Conservation (phyloP, 2,113 vertebrate species). For the Hippocampus abdominalis region DNA sequence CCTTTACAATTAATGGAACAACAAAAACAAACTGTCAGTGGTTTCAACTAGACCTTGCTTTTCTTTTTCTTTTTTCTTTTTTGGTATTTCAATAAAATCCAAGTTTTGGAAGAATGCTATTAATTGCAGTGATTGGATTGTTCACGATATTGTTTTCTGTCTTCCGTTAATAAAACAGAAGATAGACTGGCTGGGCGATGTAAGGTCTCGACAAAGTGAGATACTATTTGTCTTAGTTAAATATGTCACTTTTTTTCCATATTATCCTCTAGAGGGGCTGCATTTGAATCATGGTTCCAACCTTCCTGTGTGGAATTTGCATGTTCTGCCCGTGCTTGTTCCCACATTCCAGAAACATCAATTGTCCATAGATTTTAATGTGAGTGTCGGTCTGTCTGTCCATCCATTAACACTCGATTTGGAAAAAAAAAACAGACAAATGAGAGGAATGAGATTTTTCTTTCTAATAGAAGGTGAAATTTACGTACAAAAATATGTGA, state of each 20-base stretch:
- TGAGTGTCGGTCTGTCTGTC: no score
- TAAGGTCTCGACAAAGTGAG: neutral
- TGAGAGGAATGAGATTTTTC: no score
- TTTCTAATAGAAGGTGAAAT: no score
- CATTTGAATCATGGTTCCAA: neutral
- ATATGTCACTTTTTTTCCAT: neutral
- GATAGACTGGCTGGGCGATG: neutral
- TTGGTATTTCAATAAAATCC: neutral
- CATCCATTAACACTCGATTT: no score
- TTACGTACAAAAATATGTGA: no score
- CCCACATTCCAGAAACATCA: no score
- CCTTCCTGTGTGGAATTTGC: no score
- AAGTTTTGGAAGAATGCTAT: neutral
- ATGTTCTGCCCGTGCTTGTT: no score
- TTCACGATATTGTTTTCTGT: constrained; percentile 23
- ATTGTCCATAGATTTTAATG: no score
- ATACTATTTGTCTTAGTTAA: neutral
- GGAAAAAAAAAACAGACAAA: no score
- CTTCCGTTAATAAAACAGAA: neutral
- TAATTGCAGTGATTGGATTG: constrained; percentile 10
- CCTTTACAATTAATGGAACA: constrained; percentile 57
- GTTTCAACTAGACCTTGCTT: neutral
- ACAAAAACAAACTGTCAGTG: constrained; percentile 55
- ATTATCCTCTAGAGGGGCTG: neutral
- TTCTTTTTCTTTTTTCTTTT: neutral